Conservation (phyloP, 2,888 invertebrate genomes). For the Ashinkailepas kermadecensis region DNA sequence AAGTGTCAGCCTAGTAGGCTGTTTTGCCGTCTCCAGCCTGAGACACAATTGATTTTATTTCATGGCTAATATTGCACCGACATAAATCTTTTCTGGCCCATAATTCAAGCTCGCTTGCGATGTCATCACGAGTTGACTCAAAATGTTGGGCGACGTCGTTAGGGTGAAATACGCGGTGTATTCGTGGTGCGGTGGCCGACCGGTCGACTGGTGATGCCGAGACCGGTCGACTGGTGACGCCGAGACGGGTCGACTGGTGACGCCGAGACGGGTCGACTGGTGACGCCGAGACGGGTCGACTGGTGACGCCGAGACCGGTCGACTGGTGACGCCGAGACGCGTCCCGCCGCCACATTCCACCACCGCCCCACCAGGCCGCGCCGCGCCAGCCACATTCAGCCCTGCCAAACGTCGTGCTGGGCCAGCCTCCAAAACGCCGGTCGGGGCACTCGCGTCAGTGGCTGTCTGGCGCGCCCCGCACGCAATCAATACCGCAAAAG, state of each 20-base stretch:
- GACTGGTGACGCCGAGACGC: neutral
- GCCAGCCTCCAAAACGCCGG: constrained; percentile 10
- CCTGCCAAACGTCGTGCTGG: neutral
- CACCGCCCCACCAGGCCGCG: neutral
- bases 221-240: neutral
- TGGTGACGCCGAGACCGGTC: neutral
- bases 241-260: neutral
- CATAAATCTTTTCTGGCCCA: neutral
- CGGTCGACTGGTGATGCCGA: neutral
- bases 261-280: neutral
- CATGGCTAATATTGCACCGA: neutral
- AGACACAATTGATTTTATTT: neutral
- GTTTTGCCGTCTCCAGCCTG: neutral
- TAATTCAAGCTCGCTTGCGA: neutral
- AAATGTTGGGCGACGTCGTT: constrained; percentile 13
- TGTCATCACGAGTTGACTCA: neutral
- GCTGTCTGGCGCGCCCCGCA: neutral
- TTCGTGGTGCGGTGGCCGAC: neutral
- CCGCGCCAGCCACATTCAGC: neutral
- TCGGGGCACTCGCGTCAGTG: neutral
- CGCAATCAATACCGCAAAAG: neutral
- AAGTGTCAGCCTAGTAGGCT: neutral
- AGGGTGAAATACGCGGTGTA: neutral
- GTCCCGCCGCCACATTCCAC: neutral
- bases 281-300: neutral